These are phyloP conservation scores for Dermochelys coriacea DNA, from an alignment of 2,797 vertebrate genomes.

Conservation along the genomic window DNA sequence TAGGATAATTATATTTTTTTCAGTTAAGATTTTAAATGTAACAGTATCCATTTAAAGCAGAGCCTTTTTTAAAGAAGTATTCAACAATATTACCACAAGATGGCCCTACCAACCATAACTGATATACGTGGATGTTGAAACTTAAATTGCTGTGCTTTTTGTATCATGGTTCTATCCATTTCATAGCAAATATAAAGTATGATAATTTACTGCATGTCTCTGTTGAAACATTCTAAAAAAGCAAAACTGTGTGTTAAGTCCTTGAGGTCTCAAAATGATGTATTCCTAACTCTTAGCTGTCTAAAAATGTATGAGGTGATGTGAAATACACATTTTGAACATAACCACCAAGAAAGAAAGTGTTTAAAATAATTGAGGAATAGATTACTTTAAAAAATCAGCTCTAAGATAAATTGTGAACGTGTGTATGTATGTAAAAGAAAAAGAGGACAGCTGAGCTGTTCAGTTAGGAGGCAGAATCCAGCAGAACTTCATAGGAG, in stretches of 20 bases:
- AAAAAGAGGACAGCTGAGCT: neutral
- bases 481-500: neutral
- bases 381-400: neutral
- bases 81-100: neutral
- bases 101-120: constrained; percentile 35
- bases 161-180: neutral
- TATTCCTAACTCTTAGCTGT: neutral
- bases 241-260: neutral
- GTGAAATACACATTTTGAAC: neutral
- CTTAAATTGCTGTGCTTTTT: neutral
- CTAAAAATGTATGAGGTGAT: fast-evolving
- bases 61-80: neutral
- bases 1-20: neutral
- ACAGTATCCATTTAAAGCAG: neutral
- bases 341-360: neutral
- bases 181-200: neutral
- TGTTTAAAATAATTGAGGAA: neutral
- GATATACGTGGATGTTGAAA: fast-evolving
- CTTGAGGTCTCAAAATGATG: neutral
- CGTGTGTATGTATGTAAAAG: neutral
- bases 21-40: neutral
- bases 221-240: fast-evolving
- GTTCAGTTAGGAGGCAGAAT: neutral
- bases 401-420: neutral
- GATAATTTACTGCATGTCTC: neutral